These are phyloP conservation scores for Heterodera filipjevi DNA, from an alignment of 2,888 invertebrate species.

Conservation along the genomic window DNA sequence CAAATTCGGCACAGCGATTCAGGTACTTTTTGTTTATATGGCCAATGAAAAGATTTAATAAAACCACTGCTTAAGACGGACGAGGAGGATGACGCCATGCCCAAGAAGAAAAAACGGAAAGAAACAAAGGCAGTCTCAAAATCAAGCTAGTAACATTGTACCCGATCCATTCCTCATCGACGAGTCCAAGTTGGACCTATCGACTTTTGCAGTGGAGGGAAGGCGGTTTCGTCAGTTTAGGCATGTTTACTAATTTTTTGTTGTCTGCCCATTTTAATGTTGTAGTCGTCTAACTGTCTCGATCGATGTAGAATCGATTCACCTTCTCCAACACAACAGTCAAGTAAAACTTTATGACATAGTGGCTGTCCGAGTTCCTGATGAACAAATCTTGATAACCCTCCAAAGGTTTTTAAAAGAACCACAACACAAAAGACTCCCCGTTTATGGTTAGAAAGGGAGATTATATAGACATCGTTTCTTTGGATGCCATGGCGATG, in stretches of 20 bases:
- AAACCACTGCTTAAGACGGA: constrained; percentile 2
- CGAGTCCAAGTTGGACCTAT: constrained; percentile 48
- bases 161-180: constrained; percentile 63
- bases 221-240: constrained; percentile 62
- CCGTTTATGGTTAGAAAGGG: constrained; percentile 30
- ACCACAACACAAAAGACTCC: constrained; percentile 38
- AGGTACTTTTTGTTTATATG: not conserved
- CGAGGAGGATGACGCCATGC: constrained; percentile 39
- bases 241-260: constrained; percentile 35
- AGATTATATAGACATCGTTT: constrained; percentile 60
- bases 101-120: constrained; percentile 59
- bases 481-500: constrained; percentile 41
- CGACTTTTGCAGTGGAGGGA: constrained; percentile 49
- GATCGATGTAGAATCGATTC: constrained; percentile 47
- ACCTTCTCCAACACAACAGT: constrained; percentile 49
- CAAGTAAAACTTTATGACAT: constrained; percentile 54
- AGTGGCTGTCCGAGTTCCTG: constrained; percentile 57
- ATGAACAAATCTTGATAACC: constrained; percentile 58
- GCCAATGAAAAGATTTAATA: constrained; percentile 5
- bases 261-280: constrained; percentile 13
- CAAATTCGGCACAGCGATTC: constrained; percentile 36
- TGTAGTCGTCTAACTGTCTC: constrained; percentile 51
- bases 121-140: constrained; percentile 30
- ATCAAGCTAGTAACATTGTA: constrained; percentile 40
- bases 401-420: constrained; percentile 39